Evolutionary conservation across 2,113 vertebrate genomes (phyloP).

Genomic region (Chunga burmeisteri): DNA sequence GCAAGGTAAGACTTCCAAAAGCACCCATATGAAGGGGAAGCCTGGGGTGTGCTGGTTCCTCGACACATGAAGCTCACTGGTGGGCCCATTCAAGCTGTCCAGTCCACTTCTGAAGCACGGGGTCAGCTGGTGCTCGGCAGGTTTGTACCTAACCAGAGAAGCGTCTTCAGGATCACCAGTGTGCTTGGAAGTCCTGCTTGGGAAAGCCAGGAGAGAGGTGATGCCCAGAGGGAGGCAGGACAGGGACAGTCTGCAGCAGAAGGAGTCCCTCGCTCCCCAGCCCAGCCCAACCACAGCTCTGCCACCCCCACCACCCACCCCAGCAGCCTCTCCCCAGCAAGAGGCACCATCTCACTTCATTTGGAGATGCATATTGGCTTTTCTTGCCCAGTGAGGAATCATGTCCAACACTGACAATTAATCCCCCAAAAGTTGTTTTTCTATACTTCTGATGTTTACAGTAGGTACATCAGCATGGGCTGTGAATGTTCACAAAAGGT

Average conservation of each 20-base stretch:
- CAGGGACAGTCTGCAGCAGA: fast-evolving
- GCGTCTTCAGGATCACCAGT: not conserved
- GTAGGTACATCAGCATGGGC: fast-evolving
- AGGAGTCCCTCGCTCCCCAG: fast-evolving
- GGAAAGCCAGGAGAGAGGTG: not conserved
- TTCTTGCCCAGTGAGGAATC: not conserved
- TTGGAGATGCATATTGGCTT: not conserved
- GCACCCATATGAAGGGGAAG: not conserved
- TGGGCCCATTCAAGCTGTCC: fast-evolving
- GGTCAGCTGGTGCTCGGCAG: no score
- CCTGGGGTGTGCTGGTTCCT: not conserved
- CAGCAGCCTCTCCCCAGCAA: not conserved
- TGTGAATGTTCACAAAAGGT: not conserved
- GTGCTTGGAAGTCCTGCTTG: not conserved
- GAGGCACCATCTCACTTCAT: fast-evolving
- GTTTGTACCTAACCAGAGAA: not conserved
- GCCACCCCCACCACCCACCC: not conserved
- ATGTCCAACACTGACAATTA: not conserved
- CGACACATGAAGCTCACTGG: fast-evolving
- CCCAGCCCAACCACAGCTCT: fast-evolving
- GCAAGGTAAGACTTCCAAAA: not conserved
- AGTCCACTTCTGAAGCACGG: not conserved
- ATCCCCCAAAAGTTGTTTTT: not conserved
- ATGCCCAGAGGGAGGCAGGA: not conserved
- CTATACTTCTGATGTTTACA: not conserved